Percentiles rank a stretch among this genome's conserved stretches.
Conservation (phyloP, 2,797 vertebrate species). For the Florisuga fusca region DNA sequence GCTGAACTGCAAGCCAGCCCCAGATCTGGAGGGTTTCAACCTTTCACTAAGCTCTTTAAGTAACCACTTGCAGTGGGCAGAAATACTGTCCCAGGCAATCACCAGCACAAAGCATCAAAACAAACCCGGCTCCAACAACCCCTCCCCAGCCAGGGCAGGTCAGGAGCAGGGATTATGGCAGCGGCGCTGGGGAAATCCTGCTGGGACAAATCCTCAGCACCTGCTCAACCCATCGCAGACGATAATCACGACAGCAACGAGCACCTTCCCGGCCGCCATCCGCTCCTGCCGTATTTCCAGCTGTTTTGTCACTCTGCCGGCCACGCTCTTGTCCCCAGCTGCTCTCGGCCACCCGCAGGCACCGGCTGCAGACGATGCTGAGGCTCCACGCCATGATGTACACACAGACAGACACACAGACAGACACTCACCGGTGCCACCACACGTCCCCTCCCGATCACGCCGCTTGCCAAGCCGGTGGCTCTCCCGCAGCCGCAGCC, state of each 20-base stretch:
- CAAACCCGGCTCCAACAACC: accelerated
- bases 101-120: neutral
- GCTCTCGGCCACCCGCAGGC: neutral
- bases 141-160: neutral
- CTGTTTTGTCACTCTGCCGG: neutral
- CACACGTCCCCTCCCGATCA: neutral
- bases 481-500: slow-evolving; percentile 7
- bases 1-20: accelerated
- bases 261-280: accelerated
- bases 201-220: slow-evolving; percentile 25
- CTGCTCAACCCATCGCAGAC: neutral
- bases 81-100: neutral
- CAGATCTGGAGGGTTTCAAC: neutral
- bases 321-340: neutral
- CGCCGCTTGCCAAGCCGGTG: neutral
- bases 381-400: no score
- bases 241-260: neutral
- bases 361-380: neutral
- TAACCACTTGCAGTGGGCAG: neutral
- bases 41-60: neutral
- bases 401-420: accelerated
- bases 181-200: neutral
- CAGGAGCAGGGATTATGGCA: neutral
- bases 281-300: neutral
- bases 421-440: slow-evolving; percentile 53